Percentiles rank a stretch among this genome's conserved stretches.
Evolutionary conservation across 1,140 invertebrate species (phyloP).

Genomic region (Saccostrea cuccullata): DNA sequence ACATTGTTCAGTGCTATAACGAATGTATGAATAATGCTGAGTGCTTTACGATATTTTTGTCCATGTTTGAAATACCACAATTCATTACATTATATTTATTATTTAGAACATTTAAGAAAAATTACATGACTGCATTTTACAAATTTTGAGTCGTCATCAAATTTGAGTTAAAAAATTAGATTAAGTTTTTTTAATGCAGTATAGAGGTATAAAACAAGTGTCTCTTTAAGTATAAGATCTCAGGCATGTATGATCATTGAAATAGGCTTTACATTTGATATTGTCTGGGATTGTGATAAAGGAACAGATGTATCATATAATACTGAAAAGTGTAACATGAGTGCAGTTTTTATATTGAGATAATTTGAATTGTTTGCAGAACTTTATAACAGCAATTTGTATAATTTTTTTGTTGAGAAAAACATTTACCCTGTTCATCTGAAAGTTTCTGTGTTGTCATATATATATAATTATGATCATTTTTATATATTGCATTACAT

Average conservation of each 20-base stretch:
- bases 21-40: too few species aligned
- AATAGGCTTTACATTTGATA: neutral
- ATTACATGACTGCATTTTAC: neutral
- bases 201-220: neutral
- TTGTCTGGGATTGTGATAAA: slow-evolving; percentile 2
- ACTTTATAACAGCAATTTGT: neutral
- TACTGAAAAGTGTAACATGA: slow-evolving; percentile 14
- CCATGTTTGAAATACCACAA: too few species aligned
- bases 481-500: neutral
- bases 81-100: too few species aligned
- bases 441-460: neutral
- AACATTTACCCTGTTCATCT: neutral
- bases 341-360: neutral
- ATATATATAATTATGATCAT: neutral
- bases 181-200: too few species aligned
- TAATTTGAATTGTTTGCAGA: slow-evolving; percentile 10
- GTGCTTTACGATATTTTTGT: too few species aligned
- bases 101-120: too few species aligned
- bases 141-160: neutral
- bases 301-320: neutral
- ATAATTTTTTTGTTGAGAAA: neutral
- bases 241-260: slow-evolving; percentile 1
- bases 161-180: too few species aligned
- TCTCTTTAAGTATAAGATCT: slow-evolving; percentile 4
- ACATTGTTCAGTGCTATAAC: neutral